phyloP scores from a whole-genome alignment of 2,113 vertebrate species.

The Grammomys surdaster region DNA sequence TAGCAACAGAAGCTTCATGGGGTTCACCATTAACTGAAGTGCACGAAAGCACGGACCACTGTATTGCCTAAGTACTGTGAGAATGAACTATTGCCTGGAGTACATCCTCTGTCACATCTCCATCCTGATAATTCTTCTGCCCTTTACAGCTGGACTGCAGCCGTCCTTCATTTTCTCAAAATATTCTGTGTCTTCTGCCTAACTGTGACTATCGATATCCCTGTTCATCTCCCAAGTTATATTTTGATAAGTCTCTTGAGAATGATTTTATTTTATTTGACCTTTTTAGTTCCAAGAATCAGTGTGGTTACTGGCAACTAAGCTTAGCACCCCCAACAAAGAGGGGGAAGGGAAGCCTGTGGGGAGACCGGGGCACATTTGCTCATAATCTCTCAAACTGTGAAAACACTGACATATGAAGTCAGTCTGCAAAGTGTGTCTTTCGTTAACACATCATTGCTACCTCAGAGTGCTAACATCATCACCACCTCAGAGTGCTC shows the following conservation, averaged over 20 bases:
- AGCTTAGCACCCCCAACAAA: neutral
- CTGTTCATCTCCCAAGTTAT: neutral
- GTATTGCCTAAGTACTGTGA: neutral
- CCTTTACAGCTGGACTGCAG: neutral
- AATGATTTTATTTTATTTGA: neutral
- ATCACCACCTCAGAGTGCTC: too few species aligned
- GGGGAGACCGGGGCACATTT: neutral
- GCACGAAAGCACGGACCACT: neutral
- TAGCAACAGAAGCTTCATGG: neutral
- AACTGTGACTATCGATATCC: neutral
- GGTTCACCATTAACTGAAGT: neutral
- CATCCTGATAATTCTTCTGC: neutral
- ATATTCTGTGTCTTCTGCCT: neutral
- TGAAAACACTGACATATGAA: neutral
- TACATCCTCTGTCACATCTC: neutral
- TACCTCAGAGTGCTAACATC: too few species aligned
- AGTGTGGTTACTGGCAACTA: neutral
- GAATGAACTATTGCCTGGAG: neutral
- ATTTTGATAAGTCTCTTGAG: slow-evolving; percentile 45
- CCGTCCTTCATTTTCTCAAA: slow-evolving; percentile 13
- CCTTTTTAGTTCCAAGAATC: neutral
- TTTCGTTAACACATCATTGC: neutral
- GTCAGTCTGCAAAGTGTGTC: neutral
- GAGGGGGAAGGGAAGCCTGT: neutral
- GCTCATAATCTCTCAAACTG: neutral